Evolutionary conservation across 2,113 vertebrate species (phyloP), one percentile per base, ranked within the genome.

Genomic region (Pseudolaguvia tuberculata): DNA sequence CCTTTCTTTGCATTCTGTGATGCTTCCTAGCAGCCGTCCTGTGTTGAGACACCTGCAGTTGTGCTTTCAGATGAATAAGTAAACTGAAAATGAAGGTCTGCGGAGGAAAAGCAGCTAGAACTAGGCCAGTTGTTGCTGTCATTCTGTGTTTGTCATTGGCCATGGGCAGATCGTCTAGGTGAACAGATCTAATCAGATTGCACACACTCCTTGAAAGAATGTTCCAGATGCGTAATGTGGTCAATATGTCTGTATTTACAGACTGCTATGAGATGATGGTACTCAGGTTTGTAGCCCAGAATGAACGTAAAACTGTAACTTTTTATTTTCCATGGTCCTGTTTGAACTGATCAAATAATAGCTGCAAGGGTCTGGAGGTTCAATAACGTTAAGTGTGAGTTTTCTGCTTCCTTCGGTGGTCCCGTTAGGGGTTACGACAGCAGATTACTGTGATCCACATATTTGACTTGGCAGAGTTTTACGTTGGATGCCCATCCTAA

Each of bases 161-260:
- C 25, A 25, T 57, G 67, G 29, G 65, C 48, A 58, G 56, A 25
- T 57, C 9, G 42, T 20, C 81, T 73, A 65, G 77, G 69, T 77
- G 78, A 81, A 78, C 67, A 29, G 79, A 79, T 79, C 62, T 39
- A 65, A 80, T 52, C 61, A 57, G 73, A 72, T 58, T 56, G 21
- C 48, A 79, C 69, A 35, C 31, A 72, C 21, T 23, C 14, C 56
- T 10, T 47, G 31, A 35, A 74, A 68, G 65, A 71, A 57, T 45
- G 57, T 59, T 72, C 23, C 39, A 50, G 8, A 65, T 53, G 63
- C 39, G 51, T 25, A 8, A 29, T 29, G 42, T 31, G 50, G 42
- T 4, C 31, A 55, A 53, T 35, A n/a, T 23, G 29, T 52, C 45
- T 31, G 8, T 48, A 17, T 6, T 20, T 39, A n/a, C 48, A 62